These are phyloP conservation scores for Drosophila niveifrons DNA, from an alignment of 2,888 invertebrate species.

Conservation along the genomic window DNA sequence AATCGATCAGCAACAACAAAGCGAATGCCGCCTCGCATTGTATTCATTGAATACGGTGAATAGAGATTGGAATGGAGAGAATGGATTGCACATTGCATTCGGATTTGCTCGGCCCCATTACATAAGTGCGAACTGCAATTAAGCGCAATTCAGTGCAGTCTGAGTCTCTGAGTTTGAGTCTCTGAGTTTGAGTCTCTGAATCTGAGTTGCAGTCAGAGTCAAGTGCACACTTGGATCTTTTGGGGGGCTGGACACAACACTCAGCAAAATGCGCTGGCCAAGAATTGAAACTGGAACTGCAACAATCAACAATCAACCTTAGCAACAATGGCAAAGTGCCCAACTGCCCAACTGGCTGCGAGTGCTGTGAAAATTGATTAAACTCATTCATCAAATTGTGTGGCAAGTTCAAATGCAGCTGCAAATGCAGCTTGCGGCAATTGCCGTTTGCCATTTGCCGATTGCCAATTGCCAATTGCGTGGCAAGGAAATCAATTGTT, in stretches of 20 bases:
- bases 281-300: constrained; percentile 18
- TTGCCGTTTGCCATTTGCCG: constrained; percentile 12
- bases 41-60: constrained; percentile 11
- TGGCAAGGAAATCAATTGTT: constrained; percentile 64
- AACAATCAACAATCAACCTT: constrained; percentile 38
- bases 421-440: constrained; percentile 7
- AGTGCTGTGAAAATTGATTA: constrained; percentile 75
- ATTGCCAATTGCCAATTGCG: constrained; percentile 19
- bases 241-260: neutral
- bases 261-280: constrained; percentile 5
- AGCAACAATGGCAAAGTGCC: constrained; percentile 31
- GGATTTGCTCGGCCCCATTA: constrained; percentile 41
- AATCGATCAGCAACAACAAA: constrained; percentile 72
- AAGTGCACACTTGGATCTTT: constrained; percentile 52
- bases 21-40: constrained; percentile 52
- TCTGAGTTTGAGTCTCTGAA: no score
- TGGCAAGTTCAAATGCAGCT: constrained; percentile 61
- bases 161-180: no score
- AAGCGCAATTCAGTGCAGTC: constrained; percentile 71
- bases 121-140: constrained; percentile 68
- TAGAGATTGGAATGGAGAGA: constrained; percentile 24
- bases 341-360: constrained; percentile 17
- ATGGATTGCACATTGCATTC: constrained; percentile 42
- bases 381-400: constrained; percentile 74
- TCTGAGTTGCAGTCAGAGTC: constrained; percentile 39